Conservation (phyloP, 2,797 vertebrate species). For the Pseudochirops cupreus region DNA sequence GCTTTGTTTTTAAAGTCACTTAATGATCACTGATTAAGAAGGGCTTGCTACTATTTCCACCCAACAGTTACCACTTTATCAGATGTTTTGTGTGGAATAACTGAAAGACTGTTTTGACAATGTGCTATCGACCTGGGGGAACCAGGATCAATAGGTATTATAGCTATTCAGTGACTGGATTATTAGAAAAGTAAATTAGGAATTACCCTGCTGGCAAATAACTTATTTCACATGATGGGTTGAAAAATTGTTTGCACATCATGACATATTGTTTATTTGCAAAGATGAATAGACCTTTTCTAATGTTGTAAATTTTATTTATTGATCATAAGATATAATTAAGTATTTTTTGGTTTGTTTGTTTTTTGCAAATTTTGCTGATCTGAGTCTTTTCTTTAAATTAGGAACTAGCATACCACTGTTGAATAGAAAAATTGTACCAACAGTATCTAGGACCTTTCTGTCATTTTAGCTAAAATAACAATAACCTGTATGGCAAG, state of each 20-base stretch:
- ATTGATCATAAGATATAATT: constrained; percentile 70
- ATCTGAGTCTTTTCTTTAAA: constrained; percentile 68
- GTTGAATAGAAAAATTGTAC: constrained; percentile 7
- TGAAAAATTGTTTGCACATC: constrained; percentile 63
- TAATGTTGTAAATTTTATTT: constrained; percentile 73
- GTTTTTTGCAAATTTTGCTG: constrained; percentile 67
- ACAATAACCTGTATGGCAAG: not conserved
- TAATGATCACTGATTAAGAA: constrained; percentile 58
- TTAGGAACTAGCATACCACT: constrained; percentile 73
- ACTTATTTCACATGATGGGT: constrained; percentile 65
- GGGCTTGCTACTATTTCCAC: constrained; percentile 57
- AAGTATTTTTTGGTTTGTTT: constrained; percentile 52
- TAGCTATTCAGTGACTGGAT: constrained; percentile 71
- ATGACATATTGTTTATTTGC: constrained; percentile 62
- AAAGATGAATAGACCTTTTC: constrained; percentile 67
- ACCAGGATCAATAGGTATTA: constrained; percentile 79
- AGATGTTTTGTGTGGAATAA: constrained; percentile 54
- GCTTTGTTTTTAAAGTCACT: constrained; percentile 53
- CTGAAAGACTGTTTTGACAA: constrained; percentile 73
- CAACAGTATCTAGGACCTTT: not conserved
- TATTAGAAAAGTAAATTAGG: constrained; percentile 81
- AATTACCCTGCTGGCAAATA: constrained; percentile 76
- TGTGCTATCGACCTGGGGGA: constrained; percentile 73
- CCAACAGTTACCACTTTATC: constrained; percentile 43
- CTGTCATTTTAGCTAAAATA: constrained; percentile 34